A percentile compares a stretch with the other conserved stretches of the same genome.
These are phyloP conservation scores for Odontophorus gujanensis DNA, from an alignment of 2,113 vertebrate species.

Conservation along the genomic window DNA sequence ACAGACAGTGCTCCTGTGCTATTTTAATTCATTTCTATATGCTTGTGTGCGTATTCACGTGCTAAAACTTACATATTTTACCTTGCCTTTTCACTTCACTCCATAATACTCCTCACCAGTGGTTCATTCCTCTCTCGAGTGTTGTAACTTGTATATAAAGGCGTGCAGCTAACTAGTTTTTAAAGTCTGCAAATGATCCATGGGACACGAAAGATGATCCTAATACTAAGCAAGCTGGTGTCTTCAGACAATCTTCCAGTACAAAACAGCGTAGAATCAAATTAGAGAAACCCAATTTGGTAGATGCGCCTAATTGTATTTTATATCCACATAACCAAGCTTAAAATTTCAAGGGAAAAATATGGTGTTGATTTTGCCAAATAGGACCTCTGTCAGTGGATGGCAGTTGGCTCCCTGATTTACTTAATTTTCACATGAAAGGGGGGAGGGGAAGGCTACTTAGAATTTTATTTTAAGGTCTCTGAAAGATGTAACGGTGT, in stretches of 20 bases:
- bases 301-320: background rate
- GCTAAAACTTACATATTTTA: background rate
- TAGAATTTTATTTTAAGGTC: background rate
- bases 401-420: background rate
- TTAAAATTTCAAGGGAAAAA: background rate
- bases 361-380: background rate
- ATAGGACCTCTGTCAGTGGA: background rate
- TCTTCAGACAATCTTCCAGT: background rate
- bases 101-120: background rate
- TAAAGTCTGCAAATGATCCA: background rate
- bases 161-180: background rate
- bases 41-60: accelerated
- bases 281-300: background rate
- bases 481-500: background rate
- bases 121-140: background rate
- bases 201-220: background rate
- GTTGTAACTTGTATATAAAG: background rate
- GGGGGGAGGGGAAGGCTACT: background rate
- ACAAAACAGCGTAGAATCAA: background rate
- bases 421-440: background rate
- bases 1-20: background rate
- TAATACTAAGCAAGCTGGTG: background rate
- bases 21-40: background rate
- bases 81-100: background rate
- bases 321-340: background rate